phyloP scores from a whole-genome alignment of 2,888 invertebrate genomes.

The Monoplex corrugatus region DNA sequence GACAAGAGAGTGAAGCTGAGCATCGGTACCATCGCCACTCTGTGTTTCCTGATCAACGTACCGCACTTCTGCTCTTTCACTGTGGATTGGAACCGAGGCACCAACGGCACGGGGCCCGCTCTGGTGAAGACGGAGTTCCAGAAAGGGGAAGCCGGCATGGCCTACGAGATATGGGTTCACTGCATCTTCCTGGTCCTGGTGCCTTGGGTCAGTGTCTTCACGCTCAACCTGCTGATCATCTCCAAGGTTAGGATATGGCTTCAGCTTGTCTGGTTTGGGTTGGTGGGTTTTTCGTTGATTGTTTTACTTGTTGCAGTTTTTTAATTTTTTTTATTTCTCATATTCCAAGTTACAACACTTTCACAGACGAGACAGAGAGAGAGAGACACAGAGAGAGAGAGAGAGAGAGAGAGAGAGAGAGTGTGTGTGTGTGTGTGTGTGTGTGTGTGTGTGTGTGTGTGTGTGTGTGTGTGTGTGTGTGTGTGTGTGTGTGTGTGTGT shows the following conservation, averaged over 20 bases:
- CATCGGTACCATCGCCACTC: constrained; percentile 62
- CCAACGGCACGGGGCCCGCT: constrained; percentile 55
- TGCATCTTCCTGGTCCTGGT: constrained; percentile 71
- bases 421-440: too few relatives aligned
- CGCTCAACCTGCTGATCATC: constrained; percentile 69
- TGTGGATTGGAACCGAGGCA: constrained; percentile 33
- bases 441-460: too few relatives aligned
- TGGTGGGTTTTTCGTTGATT: too few relatives aligned
- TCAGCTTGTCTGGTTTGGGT: too few relatives aligned
- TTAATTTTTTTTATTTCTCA: too few relatives aligned
- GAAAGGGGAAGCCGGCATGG: constrained; percentile 59
- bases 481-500: too few relatives aligned
- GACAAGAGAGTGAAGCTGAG: constrained; percentile 62
- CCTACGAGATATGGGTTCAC: constrained; percentile 74
- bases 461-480: too few relatives aligned
- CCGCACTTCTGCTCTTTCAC: constrained; percentile 68
- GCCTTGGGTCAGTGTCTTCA: constrained; percentile 68
- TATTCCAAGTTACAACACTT: too few relatives aligned
- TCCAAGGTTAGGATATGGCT: constrained; percentile 56
- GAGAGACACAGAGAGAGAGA: too few relatives aligned
- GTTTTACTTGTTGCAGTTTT: too few relatives aligned
- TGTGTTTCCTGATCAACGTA: constrained; percentile 69
- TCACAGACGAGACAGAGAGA: too few relatives aligned
- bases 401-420: too few relatives aligned
- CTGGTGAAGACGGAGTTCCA: constrained; percentile 64